Evolutionary conservation across 2,113 vertebrate species (phyloP).

Genomic region (Psettodes erumei): DNA sequence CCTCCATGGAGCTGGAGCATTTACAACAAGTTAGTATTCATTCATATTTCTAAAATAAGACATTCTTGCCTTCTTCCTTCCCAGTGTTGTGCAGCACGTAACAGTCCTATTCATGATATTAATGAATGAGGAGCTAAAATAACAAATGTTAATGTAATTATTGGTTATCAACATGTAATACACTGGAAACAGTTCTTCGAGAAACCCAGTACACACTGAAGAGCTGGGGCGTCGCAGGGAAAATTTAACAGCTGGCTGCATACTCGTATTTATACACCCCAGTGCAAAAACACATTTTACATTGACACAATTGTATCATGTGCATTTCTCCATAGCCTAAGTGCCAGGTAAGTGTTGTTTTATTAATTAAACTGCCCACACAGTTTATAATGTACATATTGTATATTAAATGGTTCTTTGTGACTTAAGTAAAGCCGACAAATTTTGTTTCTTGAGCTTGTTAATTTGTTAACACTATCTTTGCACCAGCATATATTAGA

Average conservation of each 20-base stretch:
- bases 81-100: background rate
- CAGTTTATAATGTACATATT: background rate
- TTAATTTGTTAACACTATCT: background rate
- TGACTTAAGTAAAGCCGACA: background rate
- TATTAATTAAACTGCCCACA: background rate
- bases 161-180: conserved; percentile 8
- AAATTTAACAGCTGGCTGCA: background rate
- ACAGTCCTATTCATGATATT: conserved; percentile 1
- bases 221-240: too few relatives aligned
- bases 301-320: background rate
- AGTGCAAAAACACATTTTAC: conserved; percentile 12
- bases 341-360: background rate
- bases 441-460: background rate
- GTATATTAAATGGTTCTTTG: background rate
- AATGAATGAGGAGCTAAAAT: background rate
- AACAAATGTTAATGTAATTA: background rate
- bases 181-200: background rate
- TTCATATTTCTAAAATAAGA: conserved; percentile 42
- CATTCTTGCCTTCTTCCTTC: conserved; percentile 1
- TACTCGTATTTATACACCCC: background rate
- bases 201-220: conserved; percentile 3
- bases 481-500: background rate
- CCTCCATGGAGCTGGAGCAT: conserved; percentile 38
- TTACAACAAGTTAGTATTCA: conserved; percentile 46
- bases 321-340: background rate